Evolutionary conservation across 2,113 vertebrate genomes (phyloP).

Genomic region (Arenaria interpres): DNA sequence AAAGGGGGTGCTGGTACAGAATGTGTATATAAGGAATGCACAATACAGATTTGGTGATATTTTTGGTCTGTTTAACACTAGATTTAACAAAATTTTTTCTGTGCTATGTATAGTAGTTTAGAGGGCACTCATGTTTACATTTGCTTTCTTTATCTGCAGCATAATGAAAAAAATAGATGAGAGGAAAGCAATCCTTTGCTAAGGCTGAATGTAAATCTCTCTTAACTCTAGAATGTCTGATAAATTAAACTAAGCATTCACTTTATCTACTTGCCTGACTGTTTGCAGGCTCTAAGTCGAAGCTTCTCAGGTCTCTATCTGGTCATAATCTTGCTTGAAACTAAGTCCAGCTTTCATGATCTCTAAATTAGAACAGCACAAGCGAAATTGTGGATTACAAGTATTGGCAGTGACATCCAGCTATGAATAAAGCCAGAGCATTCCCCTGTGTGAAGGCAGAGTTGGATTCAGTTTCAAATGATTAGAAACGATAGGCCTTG

Average conservation of each 20-base stretch:
- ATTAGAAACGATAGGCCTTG: not conserved
- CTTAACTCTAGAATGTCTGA: not conserved
- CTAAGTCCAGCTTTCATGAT: not conserved
- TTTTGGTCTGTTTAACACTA: not conserved
- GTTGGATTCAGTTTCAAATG: not conserved
- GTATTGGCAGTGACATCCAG: not conserved
- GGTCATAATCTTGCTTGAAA: not conserved
- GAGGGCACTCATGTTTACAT: not conserved
- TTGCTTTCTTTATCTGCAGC: constrained; percentile 21
- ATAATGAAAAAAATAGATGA: not conserved
- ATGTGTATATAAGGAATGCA: not conserved
- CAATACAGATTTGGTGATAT: not conserved
- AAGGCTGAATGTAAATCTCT: not conserved
- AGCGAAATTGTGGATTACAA: not conserved
- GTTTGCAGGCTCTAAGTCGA: not conserved
- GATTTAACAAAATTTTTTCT: not conserved
- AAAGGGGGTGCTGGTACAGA: not conserved
- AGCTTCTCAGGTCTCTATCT: not conserved
- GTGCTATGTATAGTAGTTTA: not conserved
- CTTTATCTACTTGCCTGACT: not conserved
- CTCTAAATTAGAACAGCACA: not conserved
- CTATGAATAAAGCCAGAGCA: not conserved
- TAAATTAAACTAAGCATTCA: not conserved
- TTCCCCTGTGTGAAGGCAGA: not conserved
- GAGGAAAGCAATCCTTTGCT: constrained; percentile 1